phyloP scores from a whole-genome alignment of 2,797 vertebrate genomes.

The Cuculus canorus region DNA sequence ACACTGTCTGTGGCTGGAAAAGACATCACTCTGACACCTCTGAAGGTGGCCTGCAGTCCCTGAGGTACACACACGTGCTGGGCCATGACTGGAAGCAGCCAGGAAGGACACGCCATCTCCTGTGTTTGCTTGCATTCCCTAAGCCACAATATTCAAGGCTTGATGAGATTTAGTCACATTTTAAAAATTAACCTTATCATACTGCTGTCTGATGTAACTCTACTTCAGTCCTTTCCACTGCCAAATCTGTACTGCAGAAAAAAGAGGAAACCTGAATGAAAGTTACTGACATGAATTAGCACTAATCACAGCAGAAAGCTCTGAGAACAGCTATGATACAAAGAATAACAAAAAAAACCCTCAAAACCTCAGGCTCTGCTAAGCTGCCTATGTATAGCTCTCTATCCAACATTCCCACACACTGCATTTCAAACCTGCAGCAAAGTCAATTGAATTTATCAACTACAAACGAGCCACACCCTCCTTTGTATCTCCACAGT shows the following conservation, averaged over 20 bases:
- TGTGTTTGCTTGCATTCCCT: neutral
- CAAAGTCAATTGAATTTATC: neutral
- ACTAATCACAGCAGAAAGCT: neutral
- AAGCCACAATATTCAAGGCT: neutral
- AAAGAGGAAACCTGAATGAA: neutral
- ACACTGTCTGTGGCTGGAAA: rapidly evolving
- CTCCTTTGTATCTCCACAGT: neutral
- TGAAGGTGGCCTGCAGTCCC: neutral
- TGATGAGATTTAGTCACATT: neutral
- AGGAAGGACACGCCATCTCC: rapidly evolving
- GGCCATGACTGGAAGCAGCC: neutral
- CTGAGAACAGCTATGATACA: neutral
- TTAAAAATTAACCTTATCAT: neutral
- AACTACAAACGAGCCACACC: neutral
- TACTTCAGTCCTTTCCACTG: neutral
- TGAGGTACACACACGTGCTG: rapidly evolving
- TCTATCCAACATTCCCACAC: neutral
- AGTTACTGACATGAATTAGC: neutral
- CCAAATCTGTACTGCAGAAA: neutral
- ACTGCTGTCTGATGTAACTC: neutral
- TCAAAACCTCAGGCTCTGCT: neutral
- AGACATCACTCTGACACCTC: rapidly evolving
- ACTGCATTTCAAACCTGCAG: neutral
- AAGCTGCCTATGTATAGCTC: neutral
- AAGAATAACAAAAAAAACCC: neutral